A percentile compares a stretch with the other conserved stretches of the same genome.
Evolutionary conservation across 2,113 vertebrate genomes (phyloP).

Genomic region (Hiodon alosoides): DNA sequence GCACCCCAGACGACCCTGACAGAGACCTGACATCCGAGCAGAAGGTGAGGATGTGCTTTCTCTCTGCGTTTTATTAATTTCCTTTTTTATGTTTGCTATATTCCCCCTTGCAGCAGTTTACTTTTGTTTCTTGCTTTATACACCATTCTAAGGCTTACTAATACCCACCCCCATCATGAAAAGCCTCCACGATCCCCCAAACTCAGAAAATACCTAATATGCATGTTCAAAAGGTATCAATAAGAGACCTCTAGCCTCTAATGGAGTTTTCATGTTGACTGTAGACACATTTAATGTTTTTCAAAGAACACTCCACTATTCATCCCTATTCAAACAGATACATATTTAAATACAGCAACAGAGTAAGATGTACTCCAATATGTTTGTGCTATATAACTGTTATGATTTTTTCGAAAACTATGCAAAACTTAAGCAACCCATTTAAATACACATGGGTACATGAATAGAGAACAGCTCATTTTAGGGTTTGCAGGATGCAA

Average conservation of each 20-base stretch:
- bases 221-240: constrained; percentile 57
- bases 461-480: no score
- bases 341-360: no score
- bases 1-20: constrained; percentile 60
- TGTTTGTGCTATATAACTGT: no score
- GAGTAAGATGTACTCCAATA: no score
- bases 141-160: constrained; percentile 53
- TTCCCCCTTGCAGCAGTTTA: constrained; percentile 34
- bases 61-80: constrained; percentile 14
- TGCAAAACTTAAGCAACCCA: not conserved
- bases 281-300: not conserved
- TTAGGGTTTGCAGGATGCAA: no score
- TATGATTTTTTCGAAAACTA: not conserved
- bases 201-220: constrained; percentile 31
- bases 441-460: no score
- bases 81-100: constrained; percentile 18
- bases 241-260: constrained; percentile 66
- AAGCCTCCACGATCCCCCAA: constrained; percentile 35
- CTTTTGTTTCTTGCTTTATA: constrained; percentile 48
- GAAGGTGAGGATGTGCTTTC: constrained; percentile 69
- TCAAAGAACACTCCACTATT: not conserved
- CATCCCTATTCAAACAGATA: no score
- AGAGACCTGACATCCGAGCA: constrained; percentile 60
- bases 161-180: constrained; percentile 38
- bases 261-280: constrained; percentile 56